A percentile compares a stretch with the other conserved stretches of the same genome.
Conservation (phyloP, 2,797 vertebrate species). For the Hippopotamyrus pictus region DNA sequence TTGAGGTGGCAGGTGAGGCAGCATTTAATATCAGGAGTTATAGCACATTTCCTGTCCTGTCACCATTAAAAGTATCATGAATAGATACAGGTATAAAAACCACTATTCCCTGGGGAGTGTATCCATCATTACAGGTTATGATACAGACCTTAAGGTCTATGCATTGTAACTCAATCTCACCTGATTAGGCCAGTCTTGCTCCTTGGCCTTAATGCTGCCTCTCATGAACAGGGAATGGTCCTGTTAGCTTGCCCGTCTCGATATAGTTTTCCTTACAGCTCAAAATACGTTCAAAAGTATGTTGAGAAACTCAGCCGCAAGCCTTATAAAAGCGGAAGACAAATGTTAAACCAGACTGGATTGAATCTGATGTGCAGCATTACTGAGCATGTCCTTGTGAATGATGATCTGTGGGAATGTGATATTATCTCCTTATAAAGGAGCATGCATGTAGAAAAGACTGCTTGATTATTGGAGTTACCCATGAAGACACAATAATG, state of each 20-base stretch:
- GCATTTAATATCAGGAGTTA: slow-evolving; percentile 54
- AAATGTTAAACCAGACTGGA: not conserved
- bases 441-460: not conserved
- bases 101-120: slow-evolving; percentile 25
- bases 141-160: slow-evolving; percentile 25
- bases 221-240: not conserved
- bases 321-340: not conserved
- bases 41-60: slow-evolving; percentile 48
- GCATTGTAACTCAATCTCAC: slow-evolving; percentile 35
- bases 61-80: slow-evolving; percentile 23
- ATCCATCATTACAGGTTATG: slow-evolving; percentile 30
- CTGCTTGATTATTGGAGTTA: not conserved
- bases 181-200: slow-evolving; percentile 10
- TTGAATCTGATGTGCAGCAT: not conserved
- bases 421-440: not conserved
- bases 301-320: not conserved
- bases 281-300: not conserved
- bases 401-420: slow-evolving; percentile 7
- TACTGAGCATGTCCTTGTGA: not conserved
- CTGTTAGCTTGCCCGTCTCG: not conserved
- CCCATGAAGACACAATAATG: not conserved
- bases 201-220: not conserved
- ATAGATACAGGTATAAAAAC: slow-evolving; percentile 16
- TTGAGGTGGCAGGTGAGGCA: slow-evolving; percentile 63
- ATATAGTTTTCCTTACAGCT: not conserved